A percentile compares a stretch with the other conserved stretches of the same genome.
Conservation (phyloP, 1,140 invertebrate genomes). For the Drosophila erecta region DNA sequence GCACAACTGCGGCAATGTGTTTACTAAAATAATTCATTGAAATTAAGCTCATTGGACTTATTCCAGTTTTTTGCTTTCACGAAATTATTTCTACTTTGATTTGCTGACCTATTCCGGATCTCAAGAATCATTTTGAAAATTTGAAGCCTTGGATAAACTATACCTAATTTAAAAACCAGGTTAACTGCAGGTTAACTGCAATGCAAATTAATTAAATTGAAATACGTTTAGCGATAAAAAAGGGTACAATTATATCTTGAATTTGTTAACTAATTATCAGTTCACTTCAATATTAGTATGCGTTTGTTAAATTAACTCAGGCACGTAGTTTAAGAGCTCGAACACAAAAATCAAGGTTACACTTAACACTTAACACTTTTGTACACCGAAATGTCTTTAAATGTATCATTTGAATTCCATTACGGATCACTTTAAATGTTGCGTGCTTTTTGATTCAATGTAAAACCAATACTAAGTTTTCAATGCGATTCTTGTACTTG, state of each 20-base stretch:
- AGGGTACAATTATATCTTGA: neutral
- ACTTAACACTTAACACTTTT: too few relatives aligned
- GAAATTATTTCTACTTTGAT: slow-evolving; percentile 26
- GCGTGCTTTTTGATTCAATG: slow-evolving; percentile 38
- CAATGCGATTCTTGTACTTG: slow-evolving; percentile 45
- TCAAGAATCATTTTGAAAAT: slow-evolving; percentile 16
- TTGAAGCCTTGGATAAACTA: neutral
- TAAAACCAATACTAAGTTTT: slow-evolving; percentile 46
- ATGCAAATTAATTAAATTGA: neutral
- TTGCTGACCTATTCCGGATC: slow-evolving; percentile 35
- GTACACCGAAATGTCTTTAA: neutral
- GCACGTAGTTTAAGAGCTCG: too few relatives aligned
- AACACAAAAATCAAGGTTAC: too few relatives aligned
- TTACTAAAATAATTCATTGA: slow-evolving; percentile 49
- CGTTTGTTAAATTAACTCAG: neutral
- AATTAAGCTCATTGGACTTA: slow-evolving; percentile 44
- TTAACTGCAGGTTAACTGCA: neutral
- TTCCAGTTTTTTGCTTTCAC: slow-evolving; percentile 41
- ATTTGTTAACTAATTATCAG: neutral
- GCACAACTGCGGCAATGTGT: slow-evolving; percentile 47
- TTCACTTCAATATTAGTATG: neutral
- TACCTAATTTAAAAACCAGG: too few relatives aligned
- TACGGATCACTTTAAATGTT: slow-evolving; percentile 24
- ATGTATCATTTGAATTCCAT: neutral
- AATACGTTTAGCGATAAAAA: too few relatives aligned